A percentile compares a stretch with the other conserved stretches of the same genome.
Evolutionary conservation across 2,797 vertebrate genomes (phyloP).

Genomic region (Synanceia verrucosa): DNA sequence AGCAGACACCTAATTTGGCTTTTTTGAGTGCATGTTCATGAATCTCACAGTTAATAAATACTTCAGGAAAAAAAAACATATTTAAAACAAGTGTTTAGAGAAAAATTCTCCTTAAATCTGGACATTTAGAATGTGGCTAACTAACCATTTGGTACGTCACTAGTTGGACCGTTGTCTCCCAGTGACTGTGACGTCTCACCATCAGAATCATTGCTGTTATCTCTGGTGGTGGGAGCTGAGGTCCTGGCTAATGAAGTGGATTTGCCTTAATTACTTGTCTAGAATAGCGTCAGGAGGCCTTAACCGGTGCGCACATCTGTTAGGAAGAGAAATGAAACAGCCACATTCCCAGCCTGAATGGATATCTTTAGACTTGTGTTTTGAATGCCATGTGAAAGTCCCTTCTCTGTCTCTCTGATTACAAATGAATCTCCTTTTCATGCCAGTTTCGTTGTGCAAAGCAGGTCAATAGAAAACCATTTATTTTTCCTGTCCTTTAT

Average conservation of each 20-base stretch:
- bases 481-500: constrained; percentile 70
- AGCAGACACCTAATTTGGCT: too few species aligned
- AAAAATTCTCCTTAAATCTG: too few species aligned
- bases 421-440: constrained; percentile 75
- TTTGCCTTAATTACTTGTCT: constrained; percentile 77
- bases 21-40: too few species aligned
- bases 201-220: constrained; percentile 51
- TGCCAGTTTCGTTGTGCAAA: constrained; percentile 73
- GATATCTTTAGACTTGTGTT: constrained; percentile 56
- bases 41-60: neutral
- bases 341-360: constrained; percentile 71
- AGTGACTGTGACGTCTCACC: constrained; percentile 42
- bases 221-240: constrained; percentile 51
- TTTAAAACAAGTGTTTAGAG: too few species aligned
- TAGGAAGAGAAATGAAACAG: constrained; percentile 74
- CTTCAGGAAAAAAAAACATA: too few species aligned
- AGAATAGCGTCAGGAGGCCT: constrained; percentile 67
- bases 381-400: constrained; percentile 63
- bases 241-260: constrained; percentile 75
- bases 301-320: constrained; percentile 61
- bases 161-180: constrained; percentile 19
- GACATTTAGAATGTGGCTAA: neutral
- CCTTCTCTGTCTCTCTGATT: constrained; percentile 59
- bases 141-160: constrained; percentile 12
- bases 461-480: constrained; percentile 79